These are phyloP conservation scores for Eulithis testata DNA, from an alignment of 2,888 invertebrate genomes.

Conservation along the genomic window DNA sequence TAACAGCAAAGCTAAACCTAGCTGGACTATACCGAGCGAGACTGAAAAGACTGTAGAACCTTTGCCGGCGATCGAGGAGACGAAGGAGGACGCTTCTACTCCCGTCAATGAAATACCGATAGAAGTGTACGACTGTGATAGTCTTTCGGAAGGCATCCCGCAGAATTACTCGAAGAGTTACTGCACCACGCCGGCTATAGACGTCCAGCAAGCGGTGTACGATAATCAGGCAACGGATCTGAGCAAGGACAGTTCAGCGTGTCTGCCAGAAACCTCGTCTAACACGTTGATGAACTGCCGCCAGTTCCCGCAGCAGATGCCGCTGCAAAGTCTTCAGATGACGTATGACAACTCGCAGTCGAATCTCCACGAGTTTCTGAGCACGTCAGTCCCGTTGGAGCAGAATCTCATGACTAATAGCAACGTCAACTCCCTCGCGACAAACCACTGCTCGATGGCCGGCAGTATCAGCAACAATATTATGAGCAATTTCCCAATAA, in stretches of 20 bases:
- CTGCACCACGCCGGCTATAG: constrained; percentile 53
- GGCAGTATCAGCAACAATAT: constrained; percentile 67
- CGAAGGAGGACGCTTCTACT: constrained; percentile 53
- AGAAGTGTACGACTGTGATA: constrained; percentile 77
- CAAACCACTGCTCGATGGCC: constrained; percentile 63
- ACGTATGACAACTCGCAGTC: constrained; percentile 62
- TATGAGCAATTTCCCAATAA: constrained; percentile 76
- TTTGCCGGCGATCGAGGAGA: constrained; percentile 49
- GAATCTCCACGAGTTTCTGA: constrained; percentile 69
- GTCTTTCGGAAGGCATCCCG: constrained; percentile 66
- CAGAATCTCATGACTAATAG: constrained; percentile 64
- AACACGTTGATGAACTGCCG: constrained; percentile 67
- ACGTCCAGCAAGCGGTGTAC: constrained; percentile 55
- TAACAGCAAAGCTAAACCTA: constrained; percentile 64
- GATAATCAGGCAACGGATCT: constrained; percentile 65
- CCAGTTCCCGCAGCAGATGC: constrained; percentile 62
- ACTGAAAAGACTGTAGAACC: constrained; percentile 52
- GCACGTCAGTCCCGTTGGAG: constrained; percentile 65
- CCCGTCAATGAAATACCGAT: constrained; percentile 70
- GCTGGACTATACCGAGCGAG: constrained; percentile 77
- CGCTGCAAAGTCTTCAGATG: constrained; percentile 53
- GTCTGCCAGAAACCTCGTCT: constrained; percentile 69
- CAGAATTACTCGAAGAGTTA: constrained; percentile 69
- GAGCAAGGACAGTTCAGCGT: constrained; percentile 74
- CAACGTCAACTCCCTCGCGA: constrained; percentile 62